These are phyloP conservation scores for Ptychochromis oligacanthus DNA, from an alignment of 2,113 vertebrate genomes.

Conservation along the genomic window DNA sequence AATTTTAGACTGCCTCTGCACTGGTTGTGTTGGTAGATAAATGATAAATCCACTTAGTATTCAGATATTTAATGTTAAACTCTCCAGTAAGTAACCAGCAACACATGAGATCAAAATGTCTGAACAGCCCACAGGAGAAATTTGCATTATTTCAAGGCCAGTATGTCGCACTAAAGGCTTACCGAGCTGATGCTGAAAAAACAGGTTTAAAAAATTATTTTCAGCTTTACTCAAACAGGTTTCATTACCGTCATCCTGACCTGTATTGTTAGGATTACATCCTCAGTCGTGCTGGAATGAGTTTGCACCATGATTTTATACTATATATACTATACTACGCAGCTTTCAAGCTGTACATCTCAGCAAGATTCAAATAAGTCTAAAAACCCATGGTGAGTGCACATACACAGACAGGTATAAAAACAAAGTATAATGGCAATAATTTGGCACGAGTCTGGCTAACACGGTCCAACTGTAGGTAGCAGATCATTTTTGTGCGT, in stretches of 20 bases:
- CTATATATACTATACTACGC: too few species aligned
- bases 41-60: conserved; percentile 24
- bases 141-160: conserved; percentile 18
- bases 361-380: conserved; percentile 8
- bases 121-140: not conserved
- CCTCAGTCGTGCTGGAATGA: conserved; percentile 12
- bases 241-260: not conserved
- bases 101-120: conserved; percentile 23
- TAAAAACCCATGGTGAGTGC: conserved; percentile 59
- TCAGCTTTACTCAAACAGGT: not conserved
- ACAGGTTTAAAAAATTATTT: not conserved
- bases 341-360: conserved; percentile 25
- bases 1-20: conserved; percentile 60
- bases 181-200: not conserved
- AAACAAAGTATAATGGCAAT: conserved; percentile 74
- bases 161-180: not conserved
- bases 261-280: conserved; percentile 6
- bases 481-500: conserved; percentile 35
- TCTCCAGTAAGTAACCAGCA: conserved; percentile 46
- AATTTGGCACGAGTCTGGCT: conserved; percentile 53
- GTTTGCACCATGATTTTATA: conserved; percentile 34
- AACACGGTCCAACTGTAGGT: conserved; percentile 41
- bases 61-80: not conserved
- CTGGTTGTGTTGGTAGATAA: conserved; percentile 49
- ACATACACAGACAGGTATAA: conserved; percentile 23